Evolutionary conservation across 2,888 invertebrate genomes (phyloP), one percentile per base, ranked within the genome.

Genomic region (Ophion obscuratus): DNA sequence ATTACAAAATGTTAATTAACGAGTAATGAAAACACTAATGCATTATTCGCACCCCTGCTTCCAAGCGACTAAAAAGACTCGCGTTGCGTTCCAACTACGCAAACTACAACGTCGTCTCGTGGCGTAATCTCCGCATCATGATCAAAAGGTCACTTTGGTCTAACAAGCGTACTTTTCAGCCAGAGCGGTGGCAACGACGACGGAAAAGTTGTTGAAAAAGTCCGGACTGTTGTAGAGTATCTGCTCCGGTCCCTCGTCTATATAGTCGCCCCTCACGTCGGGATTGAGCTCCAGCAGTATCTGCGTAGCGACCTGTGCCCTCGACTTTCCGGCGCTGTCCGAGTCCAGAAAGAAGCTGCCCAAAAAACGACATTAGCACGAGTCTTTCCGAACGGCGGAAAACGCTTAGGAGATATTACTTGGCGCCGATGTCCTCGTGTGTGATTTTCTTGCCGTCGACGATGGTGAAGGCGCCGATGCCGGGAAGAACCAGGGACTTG

Each of bases 401-500:
- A 4, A 17, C 40, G 36, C 36, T n/a, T 17, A 67, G 31, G 4
- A 0, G 20, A 11, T n/a, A 93, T 94, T 95, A 98, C 97, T 99
- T 99, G 91, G 97, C 97, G 31, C 99, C 99, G 86, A 98, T 96
- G 94, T 99, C 99, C 94, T 98, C 98, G 89, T 98, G 97, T 9
- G 96, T 97, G 0, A 99, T 97, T 91, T 96, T 96, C 92, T 96
- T 96, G 31, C 98, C 98, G 95, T 99, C 99, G 17, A 99, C 97
- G 88, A 99, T 97, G 0, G 99, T 99, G 89, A 98, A 97, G 31
- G 97, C 96, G 70, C 98, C 98, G 88, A 98, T 96, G 20, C 99
- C 99, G 74, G 99, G 99, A 59, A 99, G 95, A 14, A 99, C 97
- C 47, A 99, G 95, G 40, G 98, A 98, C 94, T 99, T 99, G 44